Evolutionary conservation across 2,888 invertebrate species (phyloP).

Genomic region (Blomia tropicalis): DNA sequence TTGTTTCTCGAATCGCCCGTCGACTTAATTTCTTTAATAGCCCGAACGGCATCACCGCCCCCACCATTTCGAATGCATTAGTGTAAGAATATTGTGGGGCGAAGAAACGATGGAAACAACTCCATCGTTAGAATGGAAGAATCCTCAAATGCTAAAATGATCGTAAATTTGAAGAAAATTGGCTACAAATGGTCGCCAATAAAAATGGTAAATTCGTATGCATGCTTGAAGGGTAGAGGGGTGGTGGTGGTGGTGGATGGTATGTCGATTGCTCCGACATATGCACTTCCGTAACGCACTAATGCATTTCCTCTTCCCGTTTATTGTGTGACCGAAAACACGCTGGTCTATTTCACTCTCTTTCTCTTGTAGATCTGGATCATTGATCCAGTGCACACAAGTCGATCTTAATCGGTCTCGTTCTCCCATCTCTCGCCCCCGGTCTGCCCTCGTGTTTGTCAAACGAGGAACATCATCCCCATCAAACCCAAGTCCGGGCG

Average conservation of each 20-base stretch:
- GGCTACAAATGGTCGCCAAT: not conserved
- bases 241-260: no score
- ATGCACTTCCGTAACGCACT: not conserved
- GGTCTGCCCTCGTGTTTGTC: no score
- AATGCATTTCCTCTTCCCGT: constrained; percentile 11
- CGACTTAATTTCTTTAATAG: not conserved
- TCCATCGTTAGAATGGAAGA: not conserved
- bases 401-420: constrained; percentile 12
- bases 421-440: not conserved
- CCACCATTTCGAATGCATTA: no score
- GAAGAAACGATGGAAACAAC: no score
- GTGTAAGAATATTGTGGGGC: no score
- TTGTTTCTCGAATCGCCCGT: not conserved
- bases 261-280: no score
- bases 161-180: not conserved
- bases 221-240: no score
- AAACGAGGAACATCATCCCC: no score
- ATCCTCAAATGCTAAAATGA: not conserved
- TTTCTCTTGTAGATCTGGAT: constrained; percentile 1
- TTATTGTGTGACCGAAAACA: not conserved
- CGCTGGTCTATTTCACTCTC: not conserved
- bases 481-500: no score
- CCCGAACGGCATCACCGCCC: not conserved
- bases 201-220: no score
- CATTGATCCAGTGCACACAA: constrained; percentile 5